Evolutionary conservation across 2,113 vertebrate species (phyloP).

Genomic region (Miniopterus natalensis): DNA sequence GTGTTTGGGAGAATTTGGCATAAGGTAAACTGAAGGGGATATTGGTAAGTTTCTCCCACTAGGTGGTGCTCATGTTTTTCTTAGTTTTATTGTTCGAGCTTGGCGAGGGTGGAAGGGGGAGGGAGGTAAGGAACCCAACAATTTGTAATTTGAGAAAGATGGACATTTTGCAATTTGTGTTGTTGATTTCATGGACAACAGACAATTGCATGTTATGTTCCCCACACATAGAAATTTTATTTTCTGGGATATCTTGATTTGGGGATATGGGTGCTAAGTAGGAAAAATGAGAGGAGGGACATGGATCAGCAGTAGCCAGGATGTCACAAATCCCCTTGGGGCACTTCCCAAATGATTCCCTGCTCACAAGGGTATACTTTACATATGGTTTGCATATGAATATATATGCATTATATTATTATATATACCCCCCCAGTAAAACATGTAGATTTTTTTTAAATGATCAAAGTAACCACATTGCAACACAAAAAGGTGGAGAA

Average conservation of each 20-base stretch:
- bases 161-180: neutral
- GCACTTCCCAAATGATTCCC: neutral
- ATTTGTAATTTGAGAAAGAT: neutral
- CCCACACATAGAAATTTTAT: neutral
- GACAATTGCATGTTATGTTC: conserved; percentile 14
- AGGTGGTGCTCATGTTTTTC: neutral
- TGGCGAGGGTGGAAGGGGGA: accelerated
- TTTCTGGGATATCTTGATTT: conserved; percentile 44
- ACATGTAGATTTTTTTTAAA: neutral
- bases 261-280: neutral
- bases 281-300: neutral
- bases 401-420: neutral
- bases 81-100: conserved; percentile 29
- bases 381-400: neutral
- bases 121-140: neutral
- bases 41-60: neutral
- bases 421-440: neutral
- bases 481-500: neutral
- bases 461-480: neutral
- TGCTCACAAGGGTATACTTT: neutral
- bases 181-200: neutral
- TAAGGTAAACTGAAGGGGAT: neutral
- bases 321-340: neutral
- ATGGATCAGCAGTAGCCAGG: neutral
- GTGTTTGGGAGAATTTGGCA: neutral